Conservation (phyloP, 2,888 invertebrate species). For the Pseudanteris insignis region DNA sequence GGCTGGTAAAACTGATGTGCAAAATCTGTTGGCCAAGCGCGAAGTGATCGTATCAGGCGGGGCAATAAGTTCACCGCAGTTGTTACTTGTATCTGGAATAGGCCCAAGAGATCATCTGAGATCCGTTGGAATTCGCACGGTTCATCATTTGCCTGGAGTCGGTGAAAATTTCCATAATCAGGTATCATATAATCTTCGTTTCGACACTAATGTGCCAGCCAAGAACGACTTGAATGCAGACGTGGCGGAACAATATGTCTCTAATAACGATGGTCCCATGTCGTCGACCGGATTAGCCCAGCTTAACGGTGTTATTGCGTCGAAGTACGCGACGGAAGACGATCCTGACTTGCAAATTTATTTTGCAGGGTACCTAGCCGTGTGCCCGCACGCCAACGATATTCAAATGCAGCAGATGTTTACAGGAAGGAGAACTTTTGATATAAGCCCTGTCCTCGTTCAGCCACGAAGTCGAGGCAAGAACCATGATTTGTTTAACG, state of each 20-base stretch:
- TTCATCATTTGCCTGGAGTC: conserved; percentile 74
- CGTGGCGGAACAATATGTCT: conserved; percentile 5
- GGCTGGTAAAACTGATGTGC: conserved; percentile 25
- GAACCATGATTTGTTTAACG: no score
- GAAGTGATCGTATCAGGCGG: conserved; percentile 73
- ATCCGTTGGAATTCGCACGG: conserved; percentile 70
- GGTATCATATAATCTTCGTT: conserved; percentile 71
- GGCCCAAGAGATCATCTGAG: conserved; percentile 72
- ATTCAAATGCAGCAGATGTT: conserved; percentile 51
- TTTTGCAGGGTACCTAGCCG: conserved; percentile 73
- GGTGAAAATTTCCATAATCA: conserved; percentile 77
- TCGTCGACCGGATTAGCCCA: conserved; percentile 75
- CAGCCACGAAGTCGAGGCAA: conserved; percentile 74
- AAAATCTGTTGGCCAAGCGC: conserved; percentile 48
- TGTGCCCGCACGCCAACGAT: conserved; percentile 65
- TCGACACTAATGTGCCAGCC: conserved; percentile 67
- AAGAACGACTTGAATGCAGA: conserved; percentile 46
- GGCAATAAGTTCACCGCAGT: conserved; percentile 74
- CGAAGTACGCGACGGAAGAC: conserved; percentile 71
- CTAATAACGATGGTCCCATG: conserved; percentile 70
- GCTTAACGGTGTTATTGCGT: conserved; percentile 73
- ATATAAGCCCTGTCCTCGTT: conserved; percentile 72
- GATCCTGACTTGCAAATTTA: conserved; percentile 76
- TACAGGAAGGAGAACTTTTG: conserved; percentile 47
- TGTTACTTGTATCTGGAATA: conserved; percentile 75